These are phyloP conservation scores for Limnodromus scolopaceus DNA, from an alignment of 2,797 vertebrate genomes.

Conservation along the genomic window DNA sequence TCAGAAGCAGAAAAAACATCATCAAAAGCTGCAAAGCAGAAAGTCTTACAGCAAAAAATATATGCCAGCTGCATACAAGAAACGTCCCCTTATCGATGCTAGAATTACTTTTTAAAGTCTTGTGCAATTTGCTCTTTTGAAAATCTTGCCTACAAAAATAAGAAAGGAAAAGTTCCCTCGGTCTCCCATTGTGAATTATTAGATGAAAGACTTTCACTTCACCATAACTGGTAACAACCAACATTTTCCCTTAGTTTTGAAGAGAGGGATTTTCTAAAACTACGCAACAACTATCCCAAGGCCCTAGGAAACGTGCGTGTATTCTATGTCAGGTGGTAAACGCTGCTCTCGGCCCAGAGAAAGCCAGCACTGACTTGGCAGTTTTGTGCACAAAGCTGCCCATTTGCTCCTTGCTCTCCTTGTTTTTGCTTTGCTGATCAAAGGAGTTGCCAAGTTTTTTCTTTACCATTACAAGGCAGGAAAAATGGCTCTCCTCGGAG, in stretches of 20 bases:
- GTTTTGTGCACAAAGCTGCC: constrained; percentile 84
- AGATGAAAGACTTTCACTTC: neutral
- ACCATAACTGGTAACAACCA: neutral
- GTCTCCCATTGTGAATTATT: neutral
- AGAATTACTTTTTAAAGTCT: neutral
- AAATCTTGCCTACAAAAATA: neutral
- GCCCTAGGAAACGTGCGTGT: neutral
- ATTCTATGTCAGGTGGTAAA: neutral
- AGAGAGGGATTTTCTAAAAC: neutral
- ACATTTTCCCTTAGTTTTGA: neutral
- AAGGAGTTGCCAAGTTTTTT: constrained; percentile 88
- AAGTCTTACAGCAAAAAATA: neutral
- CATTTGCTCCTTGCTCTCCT: constrained; percentile 87
- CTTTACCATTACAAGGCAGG: constrained; percentile 71
- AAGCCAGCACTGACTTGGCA: constrained; percentile 85
- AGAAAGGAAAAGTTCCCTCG: neutral
- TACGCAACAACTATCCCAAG: neutral
- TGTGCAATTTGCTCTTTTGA: neutral
- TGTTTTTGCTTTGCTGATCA: constrained; percentile 94
- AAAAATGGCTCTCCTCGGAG: constrained; percentile 83
- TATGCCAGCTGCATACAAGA: neutral
- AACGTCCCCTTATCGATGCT: neutral
- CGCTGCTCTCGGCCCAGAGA: neutral
- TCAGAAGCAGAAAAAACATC: neutral
- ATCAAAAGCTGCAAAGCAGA: neutral